A percentile compares a stretch with the other conserved stretches of the same genome.
phyloP scores from a whole-genome alignment of 2,113 vertebrate species.

The Takifugu bimaculatus region DNA sequence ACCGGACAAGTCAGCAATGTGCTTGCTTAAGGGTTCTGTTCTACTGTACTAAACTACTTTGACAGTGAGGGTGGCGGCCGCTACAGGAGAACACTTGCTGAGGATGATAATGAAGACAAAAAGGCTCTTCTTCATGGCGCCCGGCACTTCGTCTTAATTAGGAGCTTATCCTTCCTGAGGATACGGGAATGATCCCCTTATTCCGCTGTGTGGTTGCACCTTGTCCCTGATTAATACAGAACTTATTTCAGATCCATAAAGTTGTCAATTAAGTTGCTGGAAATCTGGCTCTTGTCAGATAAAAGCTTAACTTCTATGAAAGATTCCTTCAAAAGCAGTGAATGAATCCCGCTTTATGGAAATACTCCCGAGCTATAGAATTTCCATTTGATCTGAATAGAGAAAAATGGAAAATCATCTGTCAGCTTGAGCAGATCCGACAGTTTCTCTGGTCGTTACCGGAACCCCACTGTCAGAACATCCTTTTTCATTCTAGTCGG shows the following conservation, averaged over 20 bases:
- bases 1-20: slow-evolving; percentile 64
- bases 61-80: slow-evolving; percentile 19
- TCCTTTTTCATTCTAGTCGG: too few species aligned
- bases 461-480: too few species aligned
- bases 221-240: slow-evolving; percentile 9
- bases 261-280: slow-evolving; percentile 5
- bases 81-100: slow-evolving; percentile 14
- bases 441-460: too few species aligned
- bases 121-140: slow-evolving; percentile 8
- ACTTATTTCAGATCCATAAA: slow-evolving; percentile 5
- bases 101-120: slow-evolving; percentile 41
- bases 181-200: slow-evolving; percentile 32
- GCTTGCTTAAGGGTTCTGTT: slow-evolving; percentile 38
- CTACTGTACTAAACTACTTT: slow-evolving; percentile 25
- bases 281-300: slow-evolving; percentile 1
- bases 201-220: slow-evolving; percentile 22
- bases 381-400: too few species aligned
- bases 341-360: not conserved
- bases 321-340: not conserved
- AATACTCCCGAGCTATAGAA: not conserved
- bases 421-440: not conserved
- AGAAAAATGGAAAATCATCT: too few species aligned
- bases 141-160: slow-evolving; percentile 38
- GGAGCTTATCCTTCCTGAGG: slow-evolving; percentile 29
- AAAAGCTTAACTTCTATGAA: not conserved